phyloP scores from a whole-genome alignment of 1,140 invertebrate genomes.

The Nephila pilipes region DNA sequence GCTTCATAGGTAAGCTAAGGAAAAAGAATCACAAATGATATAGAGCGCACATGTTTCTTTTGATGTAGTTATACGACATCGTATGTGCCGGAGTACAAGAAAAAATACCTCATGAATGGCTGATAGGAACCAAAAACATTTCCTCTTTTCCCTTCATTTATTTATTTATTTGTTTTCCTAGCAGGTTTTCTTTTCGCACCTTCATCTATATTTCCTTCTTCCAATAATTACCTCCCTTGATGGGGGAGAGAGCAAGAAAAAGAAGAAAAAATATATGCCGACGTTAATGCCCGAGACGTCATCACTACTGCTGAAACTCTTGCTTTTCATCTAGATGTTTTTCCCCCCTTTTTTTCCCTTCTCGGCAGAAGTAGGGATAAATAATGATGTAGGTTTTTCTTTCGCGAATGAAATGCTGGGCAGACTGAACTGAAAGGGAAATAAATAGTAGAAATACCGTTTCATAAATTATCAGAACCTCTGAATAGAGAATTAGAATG shows the following conservation, averaged over 20 bases:
- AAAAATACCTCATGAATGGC: slow-evolving; percentile 60
- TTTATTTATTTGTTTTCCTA: slow-evolving; percentile 60
- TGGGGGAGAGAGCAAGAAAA: background rate
- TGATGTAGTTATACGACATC: background rate
- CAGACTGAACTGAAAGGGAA: slow-evolving; percentile 25
- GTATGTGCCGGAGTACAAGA: background rate
- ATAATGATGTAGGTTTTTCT: slow-evolving; percentile 22
- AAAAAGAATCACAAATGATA: background rate
- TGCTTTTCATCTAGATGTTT: slow-evolving; percentile 13
- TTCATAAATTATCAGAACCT: slow-evolving; percentile 16
- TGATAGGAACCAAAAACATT: slow-evolving; percentile 53
- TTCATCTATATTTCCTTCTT: slow-evolving; percentile 65
- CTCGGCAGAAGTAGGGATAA: background rate
- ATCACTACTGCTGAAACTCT: slow-evolving; percentile 17
- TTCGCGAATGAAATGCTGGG: slow-evolving; percentile 5
- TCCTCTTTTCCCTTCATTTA: slow-evolving; percentile 41
- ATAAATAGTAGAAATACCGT: slow-evolving; percentile 20
- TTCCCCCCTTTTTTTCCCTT: background rate
- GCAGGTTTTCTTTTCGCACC: slow-evolving; percentile 47
- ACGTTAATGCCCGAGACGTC: slow-evolving; percentile 29
- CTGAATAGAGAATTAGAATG: slow-evolving; percentile 13
- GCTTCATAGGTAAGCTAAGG: background rate
- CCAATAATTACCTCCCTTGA: slow-evolving; percentile 61
- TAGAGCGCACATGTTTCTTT: background rate
- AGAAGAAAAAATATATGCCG: background rate